Evolutionary conservation across 2,888 invertebrate genomes (phyloP).

Genomic region (Notodonta ziczac): DNA sequence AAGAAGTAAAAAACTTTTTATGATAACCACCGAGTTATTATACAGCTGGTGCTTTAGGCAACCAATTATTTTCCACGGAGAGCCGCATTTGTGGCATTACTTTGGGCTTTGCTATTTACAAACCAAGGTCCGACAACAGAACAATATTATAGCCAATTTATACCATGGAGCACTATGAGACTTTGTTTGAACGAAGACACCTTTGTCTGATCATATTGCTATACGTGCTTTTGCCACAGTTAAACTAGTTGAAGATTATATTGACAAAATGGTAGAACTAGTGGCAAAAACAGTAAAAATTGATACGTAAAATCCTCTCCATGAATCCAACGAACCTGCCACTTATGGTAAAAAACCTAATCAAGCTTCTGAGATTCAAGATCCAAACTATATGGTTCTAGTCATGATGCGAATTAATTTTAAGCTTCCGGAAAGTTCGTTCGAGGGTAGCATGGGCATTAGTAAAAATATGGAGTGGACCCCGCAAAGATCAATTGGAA

Average conservation of each 20-base stretch:
- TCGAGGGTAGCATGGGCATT: no score
- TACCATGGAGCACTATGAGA: conserved; percentile 18
- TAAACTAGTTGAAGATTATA: conserved; percentile 15
- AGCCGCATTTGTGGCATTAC: no score
- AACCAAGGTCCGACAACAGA: neutral
- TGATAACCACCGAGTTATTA: no score
- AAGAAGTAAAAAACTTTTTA: no score
- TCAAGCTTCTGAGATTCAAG: neutral
- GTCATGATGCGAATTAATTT: no score
- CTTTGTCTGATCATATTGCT: conserved; percentile 17
- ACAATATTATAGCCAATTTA: neutral
- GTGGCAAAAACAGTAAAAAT: conserved; percentile 12
- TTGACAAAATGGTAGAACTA: conserved; percentile 17
- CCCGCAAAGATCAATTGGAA: no score
- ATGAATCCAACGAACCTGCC: conserved; percentile 12
- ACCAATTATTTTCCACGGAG: no score
- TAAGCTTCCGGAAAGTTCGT: no score
- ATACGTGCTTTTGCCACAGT: conserved; percentile 5
- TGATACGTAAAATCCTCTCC: conserved; percentile 17
- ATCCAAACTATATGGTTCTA: no score
- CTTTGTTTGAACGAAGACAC: conserved; percentile 19
- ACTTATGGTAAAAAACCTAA: conserved; percentile 20
- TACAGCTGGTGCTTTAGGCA: no score
- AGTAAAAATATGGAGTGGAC: no score
- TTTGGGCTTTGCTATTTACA: no score